Conservation (phyloP, 1,140 invertebrate genomes). For the Lepidurus apus region DNA sequence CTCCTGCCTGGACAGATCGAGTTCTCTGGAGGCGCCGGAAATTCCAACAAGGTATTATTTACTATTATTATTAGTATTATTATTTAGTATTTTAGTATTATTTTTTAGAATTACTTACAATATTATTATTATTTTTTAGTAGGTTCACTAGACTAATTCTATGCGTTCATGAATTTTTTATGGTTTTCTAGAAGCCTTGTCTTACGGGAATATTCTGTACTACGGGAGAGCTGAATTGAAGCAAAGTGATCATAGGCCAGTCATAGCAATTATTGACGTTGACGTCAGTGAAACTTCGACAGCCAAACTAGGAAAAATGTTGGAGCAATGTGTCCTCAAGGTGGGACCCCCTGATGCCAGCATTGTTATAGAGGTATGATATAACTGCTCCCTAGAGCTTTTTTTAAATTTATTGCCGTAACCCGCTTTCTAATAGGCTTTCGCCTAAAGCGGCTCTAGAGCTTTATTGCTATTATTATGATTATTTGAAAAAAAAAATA, state of each 20-base stretch:
- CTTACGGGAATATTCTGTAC: conserved; percentile 72
- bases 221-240: conserved; percentile 92
- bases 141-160: conserved; percentile 31
- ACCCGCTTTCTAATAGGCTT: background rate
- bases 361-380: conserved; percentile 65
- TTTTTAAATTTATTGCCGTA: conserved; percentile 31
- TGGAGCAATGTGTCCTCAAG: conserved; percentile 75
- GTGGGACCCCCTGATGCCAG: conserved; percentile 94
- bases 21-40: conserved; percentile 81
- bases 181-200: conserved; percentile 50
- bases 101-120: background rate
- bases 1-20: conserved; percentile 97
- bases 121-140: conserved; percentile 29
- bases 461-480: conserved; percentile 27
- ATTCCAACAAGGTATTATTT: conserved; percentile 56
- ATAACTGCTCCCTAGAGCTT: conserved; percentile 28
- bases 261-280: conserved; percentile 82
- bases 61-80: conserved; percentile 44
- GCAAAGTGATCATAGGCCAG: conserved; percentile 95
- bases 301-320: conserved; percentile 64
- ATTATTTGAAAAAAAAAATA: conserved; percentile 33
- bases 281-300: conserved; percentile 74
- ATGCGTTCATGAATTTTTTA: conserved; percentile 26
- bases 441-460: background rate
- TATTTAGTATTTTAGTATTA: conserved; percentile 15